Evolutionary conservation across 1,140 invertebrate genomes (phyloP), one percentile per base, ranked within the genome.

Genomic region (Lasioglossum baleicum): DNA sequence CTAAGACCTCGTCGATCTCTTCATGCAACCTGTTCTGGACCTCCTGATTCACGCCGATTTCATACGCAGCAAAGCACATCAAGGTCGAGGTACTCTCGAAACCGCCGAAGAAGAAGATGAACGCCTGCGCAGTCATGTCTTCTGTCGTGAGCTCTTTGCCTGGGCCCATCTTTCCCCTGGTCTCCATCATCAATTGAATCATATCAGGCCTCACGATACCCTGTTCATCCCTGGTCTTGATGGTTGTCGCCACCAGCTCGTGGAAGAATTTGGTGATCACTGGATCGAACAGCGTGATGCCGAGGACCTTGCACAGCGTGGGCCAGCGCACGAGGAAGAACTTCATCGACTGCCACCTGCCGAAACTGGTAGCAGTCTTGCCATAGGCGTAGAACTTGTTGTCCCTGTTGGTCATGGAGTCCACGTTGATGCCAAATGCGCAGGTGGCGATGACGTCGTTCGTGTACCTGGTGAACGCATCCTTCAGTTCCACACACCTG

Each of bases 1-100:
- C 87, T 64, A 92, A 84, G 0, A 92, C 84, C 42, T 87, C 89
- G 22, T 93, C 89, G 31, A 96, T 93, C 90, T 96, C 95, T 64
- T 94, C 89, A 71, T 90, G 82, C 2, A 92, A n/a, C 72, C 83
- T 92, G 4, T 80, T 42, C 6, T 90, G 88, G 7, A 90, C 13
- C 0, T 87, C 69, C 0, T 69, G 65, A 40, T 90, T 84, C 0
- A 80, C 1, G 0, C 83, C 89, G 0, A 90, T 40, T 22, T 85
- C 88, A n/a, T 89, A 83, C 20, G 85, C 79, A 7, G 74, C 79
- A 61, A 95, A 95, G 0, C 94, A 86, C 48, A 96, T 88, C 0
- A 93, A 75, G 1, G 90, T 89, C 1, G 93, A 90, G 2, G 93
- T 93, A 1, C 93, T 95, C 17, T 95, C 94, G 68, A 88, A 89